These are phyloP conservation scores for Cyphomyrus discorhynchus DNA, from an alignment of 2,113 vertebrate genomes.

Conservation along the genomic window DNA sequence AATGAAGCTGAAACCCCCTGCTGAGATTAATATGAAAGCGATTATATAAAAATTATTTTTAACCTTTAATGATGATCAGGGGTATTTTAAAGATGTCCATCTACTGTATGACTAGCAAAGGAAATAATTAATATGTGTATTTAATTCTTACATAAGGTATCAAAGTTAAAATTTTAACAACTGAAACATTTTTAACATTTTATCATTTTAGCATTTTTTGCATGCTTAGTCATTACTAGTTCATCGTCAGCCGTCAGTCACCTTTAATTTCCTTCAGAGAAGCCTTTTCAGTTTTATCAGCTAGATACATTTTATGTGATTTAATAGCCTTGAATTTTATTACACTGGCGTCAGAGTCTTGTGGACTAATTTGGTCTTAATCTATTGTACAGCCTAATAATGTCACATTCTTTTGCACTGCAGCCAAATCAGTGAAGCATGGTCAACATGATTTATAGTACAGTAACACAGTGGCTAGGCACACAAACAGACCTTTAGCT, in stretches of 20 bases:
- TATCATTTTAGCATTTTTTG: not conserved
- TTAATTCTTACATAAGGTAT: not conserved
- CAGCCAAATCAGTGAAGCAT: slow-evolving; percentile 50
- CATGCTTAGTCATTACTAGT: not conserved
- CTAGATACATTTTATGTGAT: not conserved
- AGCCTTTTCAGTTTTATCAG: not conserved
- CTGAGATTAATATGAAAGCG: slow-evolving; percentile 24
- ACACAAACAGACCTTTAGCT: slow-evolving; percentile 33
- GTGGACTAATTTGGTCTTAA: slow-evolving; percentile 51
- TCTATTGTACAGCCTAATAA: slow-evolving; percentile 28
- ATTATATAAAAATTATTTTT: not conserved
- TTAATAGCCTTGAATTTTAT: slow-evolving; percentile 29
- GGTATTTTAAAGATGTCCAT: slow-evolving; percentile 22
- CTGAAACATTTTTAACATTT: not conserved
- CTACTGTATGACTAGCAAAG: not conserved
- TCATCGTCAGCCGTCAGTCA: not conserved
- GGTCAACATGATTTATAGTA: slow-evolving; percentile 64
- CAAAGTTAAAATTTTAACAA: not conserved
- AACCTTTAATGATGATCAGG: slow-evolving; percentile 18
- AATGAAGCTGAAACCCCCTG: slow-evolving; percentile 46
- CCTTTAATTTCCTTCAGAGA: not conserved
- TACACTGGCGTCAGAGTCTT: slow-evolving; percentile 51
- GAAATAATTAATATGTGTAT: not conserved
- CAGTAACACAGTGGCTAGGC: slow-evolving; percentile 37
- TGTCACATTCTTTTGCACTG: slow-evolving; percentile 60